Evolutionary conservation across 64 coral and sea anemone genomes (phyloP).

Genomic region (Montipora sp.): DNA sequence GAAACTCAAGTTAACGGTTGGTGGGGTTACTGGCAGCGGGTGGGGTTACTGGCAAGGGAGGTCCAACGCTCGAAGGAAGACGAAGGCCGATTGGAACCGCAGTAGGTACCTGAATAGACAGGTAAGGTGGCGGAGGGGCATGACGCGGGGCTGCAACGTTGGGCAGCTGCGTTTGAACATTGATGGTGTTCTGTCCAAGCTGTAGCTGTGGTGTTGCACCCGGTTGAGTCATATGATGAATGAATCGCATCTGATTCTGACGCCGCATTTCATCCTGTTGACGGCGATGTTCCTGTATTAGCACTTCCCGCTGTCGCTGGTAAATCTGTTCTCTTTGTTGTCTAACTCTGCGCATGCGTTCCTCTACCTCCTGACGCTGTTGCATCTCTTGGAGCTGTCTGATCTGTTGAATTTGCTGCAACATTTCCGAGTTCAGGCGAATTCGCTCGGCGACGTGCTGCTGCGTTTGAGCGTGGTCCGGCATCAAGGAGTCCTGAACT

Average conservation of each 20-base stretch:
- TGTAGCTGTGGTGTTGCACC: not conserved
- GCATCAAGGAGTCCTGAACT: not conserved
- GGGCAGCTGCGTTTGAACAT: conserved; percentile 22
- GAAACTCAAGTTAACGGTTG: not conserved
- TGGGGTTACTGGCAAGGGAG: not conserved
- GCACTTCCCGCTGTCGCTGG: conserved; percentile 17
- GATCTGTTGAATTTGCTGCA: conserved; percentile 79
- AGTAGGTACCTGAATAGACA: not conserved
- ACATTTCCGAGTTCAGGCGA: conserved; percentile 62
- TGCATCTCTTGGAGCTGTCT: conserved; percentile 57
- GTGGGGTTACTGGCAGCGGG: not conserved
- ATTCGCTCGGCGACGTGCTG: conserved; percentile 28
- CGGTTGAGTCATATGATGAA: conserved; percentile 31
- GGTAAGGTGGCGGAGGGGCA: not conserved
- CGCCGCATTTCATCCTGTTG: conserved; percentile 59
- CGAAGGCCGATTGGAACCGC: not conserved
- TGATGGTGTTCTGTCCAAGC: conserved; percentile 9
- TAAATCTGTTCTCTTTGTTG: conserved; percentile 48
- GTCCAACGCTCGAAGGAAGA: not conserved
- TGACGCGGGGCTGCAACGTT: not conserved
- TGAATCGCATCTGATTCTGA: conserved; percentile 49
- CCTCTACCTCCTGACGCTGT: conserved; percentile 58
- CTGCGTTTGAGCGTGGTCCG: conserved; percentile 7
- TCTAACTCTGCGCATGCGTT: conserved; percentile 5
- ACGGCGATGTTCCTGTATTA: conserved; percentile 38